phyloP scores from a whole-genome alignment of 1,140 invertebrate genomes.

The Solen grandis region DNA sequence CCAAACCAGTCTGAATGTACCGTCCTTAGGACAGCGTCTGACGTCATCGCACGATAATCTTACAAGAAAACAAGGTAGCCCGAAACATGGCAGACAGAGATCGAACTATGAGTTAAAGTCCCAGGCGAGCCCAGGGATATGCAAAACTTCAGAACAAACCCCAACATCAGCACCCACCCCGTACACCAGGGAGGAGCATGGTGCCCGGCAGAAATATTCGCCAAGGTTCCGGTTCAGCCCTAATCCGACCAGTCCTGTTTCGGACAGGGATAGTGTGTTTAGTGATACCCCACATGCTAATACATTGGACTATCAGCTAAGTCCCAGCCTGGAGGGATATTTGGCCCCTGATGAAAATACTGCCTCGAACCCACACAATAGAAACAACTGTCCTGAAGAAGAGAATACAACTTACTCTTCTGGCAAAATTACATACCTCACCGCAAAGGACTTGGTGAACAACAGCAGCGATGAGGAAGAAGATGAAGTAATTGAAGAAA shows the following conservation, averaged over 20 bases:
- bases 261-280: not conserved
- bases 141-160: too few species aligned
- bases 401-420: not conserved
- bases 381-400: too few species aligned
- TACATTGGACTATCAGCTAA: not conserved
- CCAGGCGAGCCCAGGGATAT: too few species aligned
- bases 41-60: too few species aligned
- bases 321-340: not conserved
- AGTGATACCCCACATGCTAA: not conserved
- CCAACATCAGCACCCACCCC: not conserved
- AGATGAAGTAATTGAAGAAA: too few species aligned
- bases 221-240: constrained; percentile 34
- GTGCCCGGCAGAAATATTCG: too few species aligned
- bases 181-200: too few species aligned
- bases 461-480: constrained; percentile 30
- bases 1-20: not conserved
- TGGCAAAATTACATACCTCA: constrained; percentile 29
- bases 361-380: too few species aligned
- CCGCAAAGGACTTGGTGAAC: constrained; percentile 21
- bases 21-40: too few species aligned
- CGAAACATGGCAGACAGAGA: constrained; percentile 16
- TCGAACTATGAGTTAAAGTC: constrained; percentile 22
- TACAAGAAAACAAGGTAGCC: too few species aligned
- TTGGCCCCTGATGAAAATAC: too few species aligned
- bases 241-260: too few species aligned